Evolutionary conservation across 2,888 invertebrate genomes (phyloP), one percentile per base, ranked within the genome.

Genomic region (Rambutsinella grinnellia): DNA sequence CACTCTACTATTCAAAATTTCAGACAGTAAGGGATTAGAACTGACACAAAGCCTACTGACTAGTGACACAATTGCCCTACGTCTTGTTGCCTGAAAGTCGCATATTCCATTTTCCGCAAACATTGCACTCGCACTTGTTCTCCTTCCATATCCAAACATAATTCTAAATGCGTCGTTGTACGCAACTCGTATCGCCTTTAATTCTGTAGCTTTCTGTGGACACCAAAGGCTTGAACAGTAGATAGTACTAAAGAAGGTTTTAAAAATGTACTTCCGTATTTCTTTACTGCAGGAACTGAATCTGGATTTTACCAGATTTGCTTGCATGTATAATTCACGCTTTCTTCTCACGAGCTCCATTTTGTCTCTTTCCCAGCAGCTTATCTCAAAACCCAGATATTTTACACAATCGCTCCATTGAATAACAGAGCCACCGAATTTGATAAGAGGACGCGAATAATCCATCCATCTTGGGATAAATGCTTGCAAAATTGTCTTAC

Each of bases 371-470:
- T 62, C 51, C 3, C 27, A 62, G n/a, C 67, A 75, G 8, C 49
- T 67, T 1, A 75, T 21, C 1, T 62, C 57, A 28, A 62, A 75
- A 0, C 68, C 75, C 8, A 70, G 21, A 70, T 70, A 70, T 1
- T 21, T n/a, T 0, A 56, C 56, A 1, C 2, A 24, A 10, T 62
- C 56, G 1, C 6, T 13, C 54, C 62, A 70, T 19, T 47, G 2
- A 0, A 46, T 15, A 10, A 2, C 17, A 6, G 8, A 10, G 19
- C 21, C 46, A 44, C 21, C 3, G 2, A 56, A 3, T 47, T 47
- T 47, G 1, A 54, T 6, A 19, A 17, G 28, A 13, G 71, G 71
- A 8, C 63, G 24, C 10, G n/a, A n/a, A 13, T 3, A 8, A 23
- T 71, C 49, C 27, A 23, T 47, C 1, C 8, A n/a, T n/a, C 17